Evolutionary conservation across 1,140 invertebrate genomes (phyloP).

Genomic region (Pogonognathellus flavescens): DNA sequence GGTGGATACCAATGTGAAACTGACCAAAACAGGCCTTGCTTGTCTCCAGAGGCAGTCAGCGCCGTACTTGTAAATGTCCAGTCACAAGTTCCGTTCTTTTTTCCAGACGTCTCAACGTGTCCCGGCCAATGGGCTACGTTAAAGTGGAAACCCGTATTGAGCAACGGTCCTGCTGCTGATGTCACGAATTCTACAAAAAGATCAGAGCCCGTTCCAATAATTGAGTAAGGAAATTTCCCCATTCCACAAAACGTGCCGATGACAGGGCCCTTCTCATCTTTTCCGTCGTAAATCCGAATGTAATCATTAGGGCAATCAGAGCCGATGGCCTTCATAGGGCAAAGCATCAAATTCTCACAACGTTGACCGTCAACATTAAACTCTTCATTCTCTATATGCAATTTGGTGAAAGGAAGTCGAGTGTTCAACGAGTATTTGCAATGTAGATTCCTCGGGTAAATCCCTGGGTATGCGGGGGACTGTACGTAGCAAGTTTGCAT

Average conservation of each 20-base stretch:
- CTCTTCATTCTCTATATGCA: constrained; percentile 92
- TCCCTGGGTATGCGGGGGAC: constrained; percentile 90
- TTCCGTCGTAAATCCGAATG: constrained; percentile 90
- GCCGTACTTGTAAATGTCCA: constrained; percentile 80
- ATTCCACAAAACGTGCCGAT: constrained; percentile 94
- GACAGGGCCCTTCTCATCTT: constrained; percentile 85
- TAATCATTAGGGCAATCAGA: constrained; percentile 92
- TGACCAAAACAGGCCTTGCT: constrained; percentile 80
- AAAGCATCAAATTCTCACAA: constrained; percentile 95
- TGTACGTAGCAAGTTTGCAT: constrained; percentile 93
- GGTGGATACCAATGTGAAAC: constrained; percentile 94
- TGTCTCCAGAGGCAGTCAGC: constrained; percentile 80
- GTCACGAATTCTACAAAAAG: constrained; percentile 92
- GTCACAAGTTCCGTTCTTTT: constrained; percentile 82
- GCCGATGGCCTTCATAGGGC: constrained; percentile 78
- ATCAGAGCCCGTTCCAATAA: constrained; percentile 90
- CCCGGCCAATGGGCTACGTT: constrained; percentile 94
- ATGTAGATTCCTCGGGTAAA: constrained; percentile 89
- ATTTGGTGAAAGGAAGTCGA: constrained; percentile 87
- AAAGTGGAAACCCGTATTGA: constrained; percentile 93
- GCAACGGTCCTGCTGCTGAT: constrained; percentile 86
- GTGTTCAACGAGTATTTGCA: constrained; percentile 91
- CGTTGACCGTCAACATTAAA: constrained; percentile 94
- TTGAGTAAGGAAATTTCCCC: constrained; percentile 93
- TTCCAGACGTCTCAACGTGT: constrained; percentile 86